Conservation (phyloP, 1,140 invertebrate species). For the Mizuhopecten yessoensis region DNA sequence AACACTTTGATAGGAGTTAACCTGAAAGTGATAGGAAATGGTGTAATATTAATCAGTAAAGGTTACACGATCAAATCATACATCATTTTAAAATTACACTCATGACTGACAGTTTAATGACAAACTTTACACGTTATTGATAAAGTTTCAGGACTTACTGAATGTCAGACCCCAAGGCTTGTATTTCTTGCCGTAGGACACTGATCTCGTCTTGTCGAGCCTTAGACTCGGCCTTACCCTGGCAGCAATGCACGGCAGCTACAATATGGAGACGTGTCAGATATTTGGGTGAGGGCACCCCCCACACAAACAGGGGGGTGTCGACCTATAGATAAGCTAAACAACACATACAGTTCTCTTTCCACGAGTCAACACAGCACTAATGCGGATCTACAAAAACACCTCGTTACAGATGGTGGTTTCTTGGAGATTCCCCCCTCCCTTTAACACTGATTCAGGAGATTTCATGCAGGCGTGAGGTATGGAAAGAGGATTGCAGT, state of each 20-base stretch:
- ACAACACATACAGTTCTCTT: constrained; percentile 22
- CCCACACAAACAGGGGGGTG: constrained; percentile 57
- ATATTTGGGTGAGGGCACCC: constrained; percentile 73
- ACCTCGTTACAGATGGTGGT: too few relatives aligned
- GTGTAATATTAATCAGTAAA: constrained; percentile 42
- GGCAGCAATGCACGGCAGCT: constrained; percentile 94
- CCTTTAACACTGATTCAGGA: background rate
- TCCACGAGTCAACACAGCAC: constrained; percentile 25
- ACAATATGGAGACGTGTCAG: constrained; percentile 74
- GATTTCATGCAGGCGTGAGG: background rate
- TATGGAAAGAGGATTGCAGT: background rate
- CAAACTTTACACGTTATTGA: constrained; percentile 6
- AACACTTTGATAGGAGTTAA: background rate
- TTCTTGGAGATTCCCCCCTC: background rate
- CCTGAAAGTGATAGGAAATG: constrained; percentile 43
- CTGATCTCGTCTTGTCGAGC: constrained; percentile 95
- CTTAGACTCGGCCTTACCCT: constrained; percentile 91
- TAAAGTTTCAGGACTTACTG: constrained; percentile 86
- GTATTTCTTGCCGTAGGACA: constrained; percentile 89
- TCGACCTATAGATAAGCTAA: background rate
- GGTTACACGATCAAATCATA: background rate
- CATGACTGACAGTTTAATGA: background rate
- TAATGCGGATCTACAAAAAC: background rate
- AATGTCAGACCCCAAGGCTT: constrained; percentile 93
- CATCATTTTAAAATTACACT: background rate